Conservation (phyloP, 2,888 invertebrate species). For the Synanthedon vespiformis region DNA sequence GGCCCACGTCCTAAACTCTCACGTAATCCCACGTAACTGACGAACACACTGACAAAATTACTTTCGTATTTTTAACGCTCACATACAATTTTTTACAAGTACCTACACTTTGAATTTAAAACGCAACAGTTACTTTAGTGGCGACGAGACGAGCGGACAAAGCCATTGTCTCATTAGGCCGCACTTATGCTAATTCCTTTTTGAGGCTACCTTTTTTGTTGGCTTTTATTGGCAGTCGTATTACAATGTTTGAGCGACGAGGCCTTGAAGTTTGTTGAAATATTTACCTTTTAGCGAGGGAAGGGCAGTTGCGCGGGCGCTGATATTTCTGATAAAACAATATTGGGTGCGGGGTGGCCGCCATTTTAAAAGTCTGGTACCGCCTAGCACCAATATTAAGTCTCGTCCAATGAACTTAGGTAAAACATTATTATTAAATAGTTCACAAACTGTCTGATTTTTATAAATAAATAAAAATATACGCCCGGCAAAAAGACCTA, state of each 20-base stretch:
- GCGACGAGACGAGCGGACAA: constrained; percentile 56
- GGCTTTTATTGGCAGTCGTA: constrained; percentile 43
- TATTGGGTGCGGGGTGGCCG: constrained; percentile 43
- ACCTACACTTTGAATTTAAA: too few relatives aligned
- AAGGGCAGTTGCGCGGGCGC: constrained; percentile 30
- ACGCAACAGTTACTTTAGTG: constrained; percentile 31
- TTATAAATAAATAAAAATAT: too few relatives aligned
- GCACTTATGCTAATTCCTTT: constrained; percentile 64
- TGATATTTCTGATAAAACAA: constrained; percentile 34
- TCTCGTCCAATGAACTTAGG: constrained; percentile 30
- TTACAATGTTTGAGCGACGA: constrained; percentile 12
- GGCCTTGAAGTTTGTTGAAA: neutral
- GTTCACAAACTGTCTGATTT: too few relatives aligned
- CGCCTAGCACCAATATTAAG: constrained; percentile 23
- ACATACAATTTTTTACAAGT: too few relatives aligned
- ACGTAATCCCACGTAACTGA: too few relatives aligned
- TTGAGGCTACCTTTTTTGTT: constrained; percentile 45
- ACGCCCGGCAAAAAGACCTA: too few relatives aligned
- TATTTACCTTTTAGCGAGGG: neutral
- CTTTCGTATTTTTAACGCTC: too few relatives aligned
- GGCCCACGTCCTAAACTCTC: too few relatives aligned
- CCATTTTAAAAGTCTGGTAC: constrained; percentile 35
- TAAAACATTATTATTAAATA: too few relatives aligned
- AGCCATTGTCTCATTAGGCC: constrained; percentile 61
- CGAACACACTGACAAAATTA: too few relatives aligned